phyloP scores from a whole-genome alignment of 2,113 vertebrate genomes.

The Diadophis punctatus region DNA sequence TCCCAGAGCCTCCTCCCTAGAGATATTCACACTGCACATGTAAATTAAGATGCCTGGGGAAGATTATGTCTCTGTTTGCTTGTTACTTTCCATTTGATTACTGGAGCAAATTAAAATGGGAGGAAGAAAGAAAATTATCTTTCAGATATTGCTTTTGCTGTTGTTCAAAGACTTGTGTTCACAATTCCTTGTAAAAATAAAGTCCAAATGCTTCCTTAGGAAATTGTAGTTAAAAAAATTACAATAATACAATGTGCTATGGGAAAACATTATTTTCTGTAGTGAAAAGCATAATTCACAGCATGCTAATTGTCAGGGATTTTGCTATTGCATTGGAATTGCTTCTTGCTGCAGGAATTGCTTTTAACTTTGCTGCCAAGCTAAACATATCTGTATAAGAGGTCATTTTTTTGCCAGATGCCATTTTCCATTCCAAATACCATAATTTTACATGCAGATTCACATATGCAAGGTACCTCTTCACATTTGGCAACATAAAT shows the following conservation, averaged over 20 bases:
- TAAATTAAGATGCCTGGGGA: neutral
- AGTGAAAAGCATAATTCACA: constrained; percentile 11
- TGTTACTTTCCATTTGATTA: neutral
- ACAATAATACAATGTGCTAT: constrained; percentile 8
- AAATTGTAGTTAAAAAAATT: constrained; percentile 21
- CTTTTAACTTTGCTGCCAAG: neutral
- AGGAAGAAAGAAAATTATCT: neutral
- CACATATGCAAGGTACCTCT: neutral
- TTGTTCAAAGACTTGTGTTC: constrained; percentile 7
- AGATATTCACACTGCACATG: neutral
- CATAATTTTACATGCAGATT: neutral
- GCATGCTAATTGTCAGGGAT: constrained; percentile 8
- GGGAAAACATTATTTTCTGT: constrained; percentile 26
- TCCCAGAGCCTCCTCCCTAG: neutral
- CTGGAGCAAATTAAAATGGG: neutral
- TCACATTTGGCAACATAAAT: constrained; percentile 16
- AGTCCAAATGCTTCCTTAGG: constrained; percentile 1
- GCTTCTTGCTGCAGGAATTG: constrained; percentile 24
- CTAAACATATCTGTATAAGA: constrained; percentile 34
- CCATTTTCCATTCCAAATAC: constrained; percentile 9
- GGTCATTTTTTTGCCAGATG: neutral
- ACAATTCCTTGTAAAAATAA: constrained; percentile 16
- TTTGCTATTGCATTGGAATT: constrained; percentile 8
- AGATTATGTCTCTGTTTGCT: neutral
- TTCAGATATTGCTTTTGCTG: neutral